These are phyloP conservation scores for Gambusia affinis DNA, from an alignment of 2,113 vertebrate species.

Conservation along the genomic window DNA sequence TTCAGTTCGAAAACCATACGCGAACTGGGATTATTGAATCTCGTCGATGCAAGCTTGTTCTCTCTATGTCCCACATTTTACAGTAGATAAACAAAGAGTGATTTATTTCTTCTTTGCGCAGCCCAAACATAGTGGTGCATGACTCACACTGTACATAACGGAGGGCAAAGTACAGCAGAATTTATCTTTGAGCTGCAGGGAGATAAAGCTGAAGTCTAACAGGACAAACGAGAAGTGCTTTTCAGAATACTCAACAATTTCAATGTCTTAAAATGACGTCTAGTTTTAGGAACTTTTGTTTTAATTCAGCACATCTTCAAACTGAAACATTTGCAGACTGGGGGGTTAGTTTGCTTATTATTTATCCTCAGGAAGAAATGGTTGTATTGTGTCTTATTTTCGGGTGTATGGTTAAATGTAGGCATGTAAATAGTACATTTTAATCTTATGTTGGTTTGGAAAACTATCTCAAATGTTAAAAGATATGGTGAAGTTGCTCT, in stretches of 20 bases:
- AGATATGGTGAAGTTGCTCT: no score
- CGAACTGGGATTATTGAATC: conserved; percentile 8
- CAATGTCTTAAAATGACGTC: neutral
- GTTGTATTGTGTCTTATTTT: no score
- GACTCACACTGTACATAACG: conserved; percentile 14
- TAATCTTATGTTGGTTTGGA: no score
- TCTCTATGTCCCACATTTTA: conserved; percentile 2
- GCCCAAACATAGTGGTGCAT: neutral
- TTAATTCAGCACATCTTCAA: no score
- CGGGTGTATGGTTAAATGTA: no score
- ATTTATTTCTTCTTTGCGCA: conserved; percentile 4
- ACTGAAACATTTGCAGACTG: no score
- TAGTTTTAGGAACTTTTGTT: no score
- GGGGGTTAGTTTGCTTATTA: no score
- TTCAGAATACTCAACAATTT: neutral
- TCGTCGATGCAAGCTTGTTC: conserved; percentile 5
- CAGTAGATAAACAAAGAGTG: conserved; percentile 7
- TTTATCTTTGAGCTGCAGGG: conserved; percentile 23
- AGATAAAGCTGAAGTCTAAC: conserved; percentile 10
- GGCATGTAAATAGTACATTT: no score
- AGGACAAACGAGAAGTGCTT: neutral
- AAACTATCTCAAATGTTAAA: no score
- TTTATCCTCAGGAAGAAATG: no score
- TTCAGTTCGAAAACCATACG: conserved; percentile 24
- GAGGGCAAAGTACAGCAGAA: conserved; percentile 13